Evolutionary conservation across 1,140 invertebrate species (phyloP).

Genomic region (Pseudomyrmex concolor): DNA sequence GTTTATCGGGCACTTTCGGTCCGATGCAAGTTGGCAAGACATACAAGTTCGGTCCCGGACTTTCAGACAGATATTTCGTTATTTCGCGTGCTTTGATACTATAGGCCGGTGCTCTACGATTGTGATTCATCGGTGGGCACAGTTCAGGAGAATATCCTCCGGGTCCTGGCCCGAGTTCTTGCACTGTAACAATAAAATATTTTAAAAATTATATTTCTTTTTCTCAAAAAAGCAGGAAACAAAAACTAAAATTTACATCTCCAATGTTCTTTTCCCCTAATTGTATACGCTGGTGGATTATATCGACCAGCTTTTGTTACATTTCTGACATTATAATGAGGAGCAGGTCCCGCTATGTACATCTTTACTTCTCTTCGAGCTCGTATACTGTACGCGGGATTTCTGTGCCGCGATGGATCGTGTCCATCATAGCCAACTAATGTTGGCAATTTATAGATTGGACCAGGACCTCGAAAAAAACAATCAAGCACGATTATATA

Average conservation of each 20-base stretch:
- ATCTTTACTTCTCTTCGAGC: conserved; percentile 35
- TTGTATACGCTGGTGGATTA: conserved; percentile 77
- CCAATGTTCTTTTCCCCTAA: conserved; percentile 62
- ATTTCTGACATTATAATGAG: conserved; percentile 74
- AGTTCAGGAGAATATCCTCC: conserved; percentile 80
- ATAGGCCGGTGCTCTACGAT: conserved; percentile 75
- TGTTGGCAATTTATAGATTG: conserved; percentile 79
- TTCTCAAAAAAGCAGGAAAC: background rate
- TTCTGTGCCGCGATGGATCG: conserved; percentile 78
- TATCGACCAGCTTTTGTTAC: conserved; percentile 78
- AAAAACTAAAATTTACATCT: conserved; percentile 39
- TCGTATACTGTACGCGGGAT: conserved; percentile 81
- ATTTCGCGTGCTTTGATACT: conserved; percentile 68
- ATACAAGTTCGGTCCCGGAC: conserved; percentile 80
- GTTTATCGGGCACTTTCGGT: conserved; percentile 80
- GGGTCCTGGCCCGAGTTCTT: conserved; percentile 77
- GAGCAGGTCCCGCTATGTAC: conserved; percentile 77
- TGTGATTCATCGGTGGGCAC: conserved; percentile 78
- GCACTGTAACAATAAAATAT: conserved; percentile 27
- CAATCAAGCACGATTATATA: background rate
- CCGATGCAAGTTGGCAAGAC: conserved; percentile 79
- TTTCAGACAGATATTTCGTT: conserved; percentile 50
- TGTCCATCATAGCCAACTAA: conserved; percentile 81
- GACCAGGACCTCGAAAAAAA: conserved; percentile 80
- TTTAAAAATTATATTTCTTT: conserved; percentile 13